phyloP scores from a whole-genome alignment of 2,113 vertebrate species.

The Oreochromis tanganicae region DNA sequence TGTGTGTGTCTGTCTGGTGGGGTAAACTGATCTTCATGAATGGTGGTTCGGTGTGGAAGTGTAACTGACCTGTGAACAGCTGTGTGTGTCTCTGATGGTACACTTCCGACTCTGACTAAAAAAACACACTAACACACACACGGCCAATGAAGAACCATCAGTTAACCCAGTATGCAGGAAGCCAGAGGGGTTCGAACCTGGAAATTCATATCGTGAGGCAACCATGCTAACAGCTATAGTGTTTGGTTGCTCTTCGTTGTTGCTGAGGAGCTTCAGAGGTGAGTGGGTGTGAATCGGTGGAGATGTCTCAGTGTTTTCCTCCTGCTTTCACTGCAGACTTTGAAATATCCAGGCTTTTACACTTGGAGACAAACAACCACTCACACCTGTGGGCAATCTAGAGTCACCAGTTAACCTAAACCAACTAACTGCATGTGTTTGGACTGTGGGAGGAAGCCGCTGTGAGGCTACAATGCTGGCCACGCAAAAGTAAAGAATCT shows the following conservation, averaged over 20 bases:
- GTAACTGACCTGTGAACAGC: constrained; percentile 1
- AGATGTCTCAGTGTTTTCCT: neutral
- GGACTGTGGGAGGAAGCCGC: neutral
- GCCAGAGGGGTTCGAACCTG: neutral
- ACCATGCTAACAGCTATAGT: neutral
- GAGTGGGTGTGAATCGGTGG: neutral
- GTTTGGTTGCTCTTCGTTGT: neutral
- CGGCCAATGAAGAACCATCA: neutral
- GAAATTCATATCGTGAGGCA: neutral
- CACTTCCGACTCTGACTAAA: neutral
- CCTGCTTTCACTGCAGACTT: neutral
- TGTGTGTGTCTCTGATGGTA: neutral
- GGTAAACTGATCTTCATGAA: constrained; percentile 12
- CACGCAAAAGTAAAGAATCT: neutral
- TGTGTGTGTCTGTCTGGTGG: neutral
- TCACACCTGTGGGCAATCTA: neutral
- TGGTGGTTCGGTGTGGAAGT: neutral
- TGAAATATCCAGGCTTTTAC: neutral
- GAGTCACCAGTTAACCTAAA: neutral
- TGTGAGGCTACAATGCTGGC: neutral
- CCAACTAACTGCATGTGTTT: neutral
- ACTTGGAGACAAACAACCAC: neutral
- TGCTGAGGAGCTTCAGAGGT: neutral
- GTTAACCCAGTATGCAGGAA: neutral
- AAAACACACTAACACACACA: neutral